Conservation (phyloP, 2,797 vertebrate genomes). For the Limnodromus scolopaceus region DNA sequence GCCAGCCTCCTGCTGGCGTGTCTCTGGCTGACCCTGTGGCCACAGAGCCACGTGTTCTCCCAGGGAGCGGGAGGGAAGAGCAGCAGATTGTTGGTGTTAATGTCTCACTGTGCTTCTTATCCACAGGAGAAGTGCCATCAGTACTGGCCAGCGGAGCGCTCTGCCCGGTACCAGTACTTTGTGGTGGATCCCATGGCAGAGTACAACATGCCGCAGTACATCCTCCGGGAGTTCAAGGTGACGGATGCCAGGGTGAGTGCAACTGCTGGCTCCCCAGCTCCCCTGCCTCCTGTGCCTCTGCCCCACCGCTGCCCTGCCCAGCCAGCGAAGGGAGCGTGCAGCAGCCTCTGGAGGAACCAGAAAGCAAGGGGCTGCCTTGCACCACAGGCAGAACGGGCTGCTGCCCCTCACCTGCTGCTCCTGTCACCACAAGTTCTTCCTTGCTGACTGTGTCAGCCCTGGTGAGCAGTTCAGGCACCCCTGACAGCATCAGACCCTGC, state of each 20-base stretch:
- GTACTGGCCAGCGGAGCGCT: constrained; percentile 97
- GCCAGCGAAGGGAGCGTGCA: accelerated
- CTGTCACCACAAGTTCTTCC: neutral
- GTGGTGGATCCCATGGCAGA: constrained; percentile 99
- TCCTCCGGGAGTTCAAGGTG: constrained; percentile 97
- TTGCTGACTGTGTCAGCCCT: neutral
- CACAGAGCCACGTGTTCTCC: neutral
- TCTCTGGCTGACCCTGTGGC: neutral
- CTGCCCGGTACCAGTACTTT: constrained; percentile 97
- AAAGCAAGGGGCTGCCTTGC: neutral
- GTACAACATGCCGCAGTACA: constrained; percentile 99
- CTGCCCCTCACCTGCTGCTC: neutral
- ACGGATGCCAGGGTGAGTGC: constrained; percentile 92
- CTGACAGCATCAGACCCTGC: neutral
- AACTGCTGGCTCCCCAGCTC: neutral
- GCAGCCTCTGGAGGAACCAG: accelerated
- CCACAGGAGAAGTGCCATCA: constrained; percentile 96
- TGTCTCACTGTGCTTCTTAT: neutral
- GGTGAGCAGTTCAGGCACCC: neutral
- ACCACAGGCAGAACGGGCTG: neutral
- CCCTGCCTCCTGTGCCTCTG: neutral
- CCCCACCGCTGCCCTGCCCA: neutral
- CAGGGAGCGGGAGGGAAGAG: neutral
- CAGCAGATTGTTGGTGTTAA: neutral
- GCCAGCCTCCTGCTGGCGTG: neutral